These are phyloP conservation scores for Operophtera brumata DNA, from an alignment of 2,888 invertebrate species.

Conservation along the genomic window DNA sequence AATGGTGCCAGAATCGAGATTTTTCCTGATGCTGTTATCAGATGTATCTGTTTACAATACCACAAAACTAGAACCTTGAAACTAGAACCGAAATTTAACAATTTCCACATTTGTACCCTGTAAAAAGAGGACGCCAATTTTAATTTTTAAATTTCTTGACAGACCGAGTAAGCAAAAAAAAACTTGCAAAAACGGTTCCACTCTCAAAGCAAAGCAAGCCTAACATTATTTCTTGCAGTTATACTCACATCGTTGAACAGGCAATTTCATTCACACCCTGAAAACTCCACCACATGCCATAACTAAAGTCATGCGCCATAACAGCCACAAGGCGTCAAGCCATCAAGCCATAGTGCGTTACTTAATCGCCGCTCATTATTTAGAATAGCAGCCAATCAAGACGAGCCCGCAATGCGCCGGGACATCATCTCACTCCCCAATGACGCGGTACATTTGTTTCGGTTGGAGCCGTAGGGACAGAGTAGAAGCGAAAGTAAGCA, in stretches of 20 bases:
- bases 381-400: constrained; percentile 21
- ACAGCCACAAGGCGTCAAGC: constrained; percentile 11
- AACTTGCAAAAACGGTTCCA: too few relatives aligned
- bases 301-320: constrained; percentile 8
- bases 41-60: too few relatives aligned
- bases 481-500: constrained; percentile 1
- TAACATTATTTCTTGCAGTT: background rate
- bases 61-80: too few relatives aligned
- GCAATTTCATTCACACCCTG: background rate
- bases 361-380: constrained; percentile 18
- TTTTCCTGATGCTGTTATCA: too few relatives aligned
- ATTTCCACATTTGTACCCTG: too few relatives aligned
- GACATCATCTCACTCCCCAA: constrained; percentile 25
- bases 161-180: too few relatives aligned
- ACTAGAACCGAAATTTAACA: too few relatives aligned
- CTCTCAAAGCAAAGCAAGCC: too few relatives aligned
- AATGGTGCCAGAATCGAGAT: too few relatives aligned
- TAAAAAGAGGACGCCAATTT: too few relatives aligned
- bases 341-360: constrained; percentile 16
- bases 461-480: background rate
- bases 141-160: too few relatives aligned
- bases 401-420: constrained; percentile 23
- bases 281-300: constrained; percentile 1
- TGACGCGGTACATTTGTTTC: constrained; percentile 30
- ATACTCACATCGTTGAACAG: constrained; percentile 15